Conservation (phyloP, 2,797 vertebrate genomes). For the Eospalax fontanierii region DNA sequence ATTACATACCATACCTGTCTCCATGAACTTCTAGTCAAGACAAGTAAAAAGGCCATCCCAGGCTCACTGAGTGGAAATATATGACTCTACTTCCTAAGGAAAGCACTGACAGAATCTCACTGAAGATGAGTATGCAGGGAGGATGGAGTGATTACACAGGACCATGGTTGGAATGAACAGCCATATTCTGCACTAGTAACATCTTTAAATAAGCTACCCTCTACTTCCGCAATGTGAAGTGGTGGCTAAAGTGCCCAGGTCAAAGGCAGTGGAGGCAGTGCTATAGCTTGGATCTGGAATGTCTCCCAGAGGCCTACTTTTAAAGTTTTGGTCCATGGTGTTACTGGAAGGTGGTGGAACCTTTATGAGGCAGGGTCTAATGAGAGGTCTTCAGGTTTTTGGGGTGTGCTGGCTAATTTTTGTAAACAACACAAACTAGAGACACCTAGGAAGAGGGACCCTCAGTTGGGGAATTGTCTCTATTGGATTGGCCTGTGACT, state of each 20-base stretch:
- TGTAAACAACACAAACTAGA: no score
- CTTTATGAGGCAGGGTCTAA: neutral
- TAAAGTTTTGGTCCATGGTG: neutral
- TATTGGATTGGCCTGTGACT: no score
- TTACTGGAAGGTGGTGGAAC: neutral
- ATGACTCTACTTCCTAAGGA: neutral
- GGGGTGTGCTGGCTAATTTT: no score
- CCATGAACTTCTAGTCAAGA: neutral
- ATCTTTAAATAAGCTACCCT: neutral
- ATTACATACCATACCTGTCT: no score
- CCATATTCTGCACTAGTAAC: neutral
- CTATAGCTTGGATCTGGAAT: neutral
- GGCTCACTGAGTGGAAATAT: neutral
- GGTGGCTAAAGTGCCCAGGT: neutral
- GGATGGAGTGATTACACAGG: neutral
- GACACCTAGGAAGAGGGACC: no score
- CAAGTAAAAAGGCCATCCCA: neutral
- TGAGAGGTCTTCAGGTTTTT: no score
- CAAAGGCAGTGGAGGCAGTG: conserved; percentile 12
- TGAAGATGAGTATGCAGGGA: neutral
- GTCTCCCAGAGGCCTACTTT: no score
- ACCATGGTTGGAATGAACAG: neutral
- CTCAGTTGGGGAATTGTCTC: no score
- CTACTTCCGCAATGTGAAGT: neutral
- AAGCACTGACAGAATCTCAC: neutral